A percentile compares a stretch with the other conserved stretches of the same genome.
phyloP scores from a whole-genome alignment of 2,797 vertebrate genomes.

The Epinephelus malabaricus region DNA sequence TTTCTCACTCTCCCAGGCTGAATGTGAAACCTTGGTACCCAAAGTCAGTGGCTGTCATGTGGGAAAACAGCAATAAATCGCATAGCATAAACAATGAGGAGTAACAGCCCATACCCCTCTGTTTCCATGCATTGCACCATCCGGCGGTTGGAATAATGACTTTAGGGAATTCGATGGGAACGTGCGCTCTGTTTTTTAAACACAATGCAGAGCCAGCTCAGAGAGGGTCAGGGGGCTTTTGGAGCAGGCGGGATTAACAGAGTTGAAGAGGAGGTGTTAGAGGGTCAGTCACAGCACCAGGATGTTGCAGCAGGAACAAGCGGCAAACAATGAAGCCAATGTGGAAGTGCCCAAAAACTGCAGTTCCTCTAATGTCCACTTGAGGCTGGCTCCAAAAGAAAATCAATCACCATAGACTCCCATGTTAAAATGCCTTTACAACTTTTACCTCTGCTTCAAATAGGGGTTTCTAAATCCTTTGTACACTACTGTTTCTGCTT shows the following conservation, averaged over 20 bases:
- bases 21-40: slow-evolving; percentile 12
- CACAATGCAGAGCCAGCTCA: slow-evolving; percentile 33
- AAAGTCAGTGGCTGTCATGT: slow-evolving; percentile 25
- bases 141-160: slow-evolving; percentile 38
- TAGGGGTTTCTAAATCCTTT: background rate
- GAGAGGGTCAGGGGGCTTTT: background rate
- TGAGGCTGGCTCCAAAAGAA: no score
- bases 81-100: slow-evolving; percentile 22
- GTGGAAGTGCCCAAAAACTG: no score
- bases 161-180: slow-evolving; percentile 62
- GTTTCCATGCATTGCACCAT: slow-evolving; percentile 49
- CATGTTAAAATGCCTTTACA: no score
- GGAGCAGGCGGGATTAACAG: slow-evolving; percentile 6
- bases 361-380: no score
- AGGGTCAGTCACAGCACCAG: slow-evolving; percentile 12
- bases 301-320: background rate
- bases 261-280: slow-evolving; percentile 16
- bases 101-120: slow-evolving; percentile 5
- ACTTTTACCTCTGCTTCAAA: background rate
- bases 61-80: slow-evolving; percentile 33
- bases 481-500: background rate
- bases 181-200: slow-evolving; percentile 49
- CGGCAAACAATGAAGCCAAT: no score
- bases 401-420: no score
- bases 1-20: slow-evolving; percentile 1